phyloP scores from a whole-genome alignment of 2,113 vertebrate genomes.

The Baryphthengus martii region DNA sequence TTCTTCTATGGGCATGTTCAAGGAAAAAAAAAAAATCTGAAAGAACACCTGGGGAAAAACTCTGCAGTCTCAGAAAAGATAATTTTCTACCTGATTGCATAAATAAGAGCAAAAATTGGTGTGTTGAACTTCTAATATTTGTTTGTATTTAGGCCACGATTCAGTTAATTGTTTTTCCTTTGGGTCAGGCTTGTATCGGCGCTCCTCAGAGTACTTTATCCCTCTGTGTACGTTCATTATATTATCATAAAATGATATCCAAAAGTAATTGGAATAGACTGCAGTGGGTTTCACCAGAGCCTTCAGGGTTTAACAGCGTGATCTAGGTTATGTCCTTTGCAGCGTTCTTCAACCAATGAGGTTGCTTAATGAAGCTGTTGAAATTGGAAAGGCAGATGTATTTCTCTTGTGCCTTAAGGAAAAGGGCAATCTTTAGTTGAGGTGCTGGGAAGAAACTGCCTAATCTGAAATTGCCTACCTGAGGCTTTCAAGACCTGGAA shows the following conservation, averaged over 20 bases:
- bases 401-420: neutral
- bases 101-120: constrained; percentile 28
- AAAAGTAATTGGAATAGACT: neutral
- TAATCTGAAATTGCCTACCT: neutral
- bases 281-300: neutral
- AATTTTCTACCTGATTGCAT: constrained; percentile 45
- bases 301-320: neutral
- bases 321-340: neutral
- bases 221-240: neutral
- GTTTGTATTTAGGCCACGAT: constrained; percentile 14
- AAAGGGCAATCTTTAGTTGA: neutral
- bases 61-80: neutral
- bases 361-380: neutral
- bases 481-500: neutral
- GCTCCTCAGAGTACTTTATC: constrained; percentile 1
- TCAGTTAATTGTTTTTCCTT: constrained; percentile 25
- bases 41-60: constrained; percentile 4
- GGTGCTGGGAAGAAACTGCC: neutral
- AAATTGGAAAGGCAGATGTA: neutral
- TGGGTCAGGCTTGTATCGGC: neutral
- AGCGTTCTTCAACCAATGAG: neutral
- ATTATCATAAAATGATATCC: neutral
- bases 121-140: constrained; percentile 1
- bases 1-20: neutral
- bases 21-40: neutral